These are phyloP conservation scores for Panthera leo DNA, from an alignment of 2,113 vertebrate species.

Conservation along the genomic window DNA sequence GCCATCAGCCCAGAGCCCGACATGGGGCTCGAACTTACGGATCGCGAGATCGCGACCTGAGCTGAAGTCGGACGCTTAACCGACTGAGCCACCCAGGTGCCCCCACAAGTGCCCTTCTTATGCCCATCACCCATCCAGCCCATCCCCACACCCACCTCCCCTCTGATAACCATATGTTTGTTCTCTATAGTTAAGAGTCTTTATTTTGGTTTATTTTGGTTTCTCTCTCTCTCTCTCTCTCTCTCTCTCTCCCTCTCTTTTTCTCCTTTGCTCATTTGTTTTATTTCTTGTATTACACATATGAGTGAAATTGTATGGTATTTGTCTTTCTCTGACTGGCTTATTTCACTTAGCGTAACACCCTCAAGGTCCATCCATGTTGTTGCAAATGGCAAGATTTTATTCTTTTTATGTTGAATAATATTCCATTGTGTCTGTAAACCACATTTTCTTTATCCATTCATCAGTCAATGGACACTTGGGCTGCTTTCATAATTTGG, in stretches of 20 bases:
- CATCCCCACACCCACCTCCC: background rate
- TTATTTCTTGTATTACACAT: background rate
- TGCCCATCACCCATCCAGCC: background rate
- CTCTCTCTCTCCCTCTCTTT: background rate
- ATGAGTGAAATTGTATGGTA: background rate
- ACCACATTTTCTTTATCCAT: background rate
- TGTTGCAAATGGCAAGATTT: background rate
- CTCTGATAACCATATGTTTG: background rate
- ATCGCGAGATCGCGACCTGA: no score
- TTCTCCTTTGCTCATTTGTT: background rate
- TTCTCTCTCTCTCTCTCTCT: background rate
- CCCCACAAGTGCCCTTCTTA: background rate
- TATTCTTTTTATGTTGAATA: background rate
- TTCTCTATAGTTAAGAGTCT: background rate
- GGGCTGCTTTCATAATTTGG: background rate
- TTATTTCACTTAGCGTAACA: background rate
- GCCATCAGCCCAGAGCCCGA: no score
- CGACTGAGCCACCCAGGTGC: no score
- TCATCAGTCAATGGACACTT: background rate
- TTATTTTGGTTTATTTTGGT: background rate
- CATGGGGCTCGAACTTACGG: no score
- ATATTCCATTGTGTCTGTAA: background rate
- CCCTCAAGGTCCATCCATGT: background rate
- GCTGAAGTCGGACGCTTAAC: no score
- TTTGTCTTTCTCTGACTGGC: background rate